phyloP scores from a whole-genome alignment of 2,888 invertebrate species.

The Lasioglossum lativentre region DNA sequence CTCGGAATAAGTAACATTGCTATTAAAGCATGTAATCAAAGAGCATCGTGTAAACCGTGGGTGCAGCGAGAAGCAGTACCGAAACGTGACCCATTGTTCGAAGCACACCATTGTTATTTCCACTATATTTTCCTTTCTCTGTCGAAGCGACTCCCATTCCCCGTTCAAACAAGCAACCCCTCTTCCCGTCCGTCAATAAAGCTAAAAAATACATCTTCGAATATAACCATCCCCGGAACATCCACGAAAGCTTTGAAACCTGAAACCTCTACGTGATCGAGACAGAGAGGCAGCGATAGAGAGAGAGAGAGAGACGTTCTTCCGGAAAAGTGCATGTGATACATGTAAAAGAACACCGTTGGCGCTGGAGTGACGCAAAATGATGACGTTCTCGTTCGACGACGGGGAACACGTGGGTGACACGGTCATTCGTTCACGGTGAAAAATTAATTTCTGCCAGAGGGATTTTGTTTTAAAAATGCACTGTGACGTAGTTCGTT shows the following conservation, averaged over 20 bases:
- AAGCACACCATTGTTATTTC: slow-evolving; percentile 2
- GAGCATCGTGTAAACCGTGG: neutral
- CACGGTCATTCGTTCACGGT: neutral
- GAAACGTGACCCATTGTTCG: slow-evolving; percentile 13
- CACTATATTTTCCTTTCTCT: slow-evolving; percentile 7
- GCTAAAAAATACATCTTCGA: slow-evolving; percentile 11
- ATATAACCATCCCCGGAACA: neutral
- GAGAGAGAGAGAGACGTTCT: neutral
- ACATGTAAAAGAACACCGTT: neutral
- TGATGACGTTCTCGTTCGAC: neutral
- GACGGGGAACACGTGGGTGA: neutral
- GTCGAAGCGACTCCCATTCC: neutral
- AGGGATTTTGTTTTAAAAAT: neutral
- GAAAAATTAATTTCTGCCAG: neutral
- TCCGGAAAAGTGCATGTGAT: neutral
- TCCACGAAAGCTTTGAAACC: slow-evolving; percentile 6
- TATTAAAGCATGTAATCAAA: neutral
- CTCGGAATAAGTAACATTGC: neutral
- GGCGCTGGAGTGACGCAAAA: neutral
- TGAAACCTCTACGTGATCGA: slow-evolving; percentile 3
- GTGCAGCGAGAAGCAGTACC: neutral
- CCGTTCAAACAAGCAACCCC: slow-evolving; percentile 7
- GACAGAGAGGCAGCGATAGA: neutral
- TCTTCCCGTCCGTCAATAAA: neutral
- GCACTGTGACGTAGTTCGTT: neutral